Evolutionary conservation across 37 sponge, comb jelly and placozoan species (phyloP).

Genomic region (Diacarnus erythraeanus): DNA sequence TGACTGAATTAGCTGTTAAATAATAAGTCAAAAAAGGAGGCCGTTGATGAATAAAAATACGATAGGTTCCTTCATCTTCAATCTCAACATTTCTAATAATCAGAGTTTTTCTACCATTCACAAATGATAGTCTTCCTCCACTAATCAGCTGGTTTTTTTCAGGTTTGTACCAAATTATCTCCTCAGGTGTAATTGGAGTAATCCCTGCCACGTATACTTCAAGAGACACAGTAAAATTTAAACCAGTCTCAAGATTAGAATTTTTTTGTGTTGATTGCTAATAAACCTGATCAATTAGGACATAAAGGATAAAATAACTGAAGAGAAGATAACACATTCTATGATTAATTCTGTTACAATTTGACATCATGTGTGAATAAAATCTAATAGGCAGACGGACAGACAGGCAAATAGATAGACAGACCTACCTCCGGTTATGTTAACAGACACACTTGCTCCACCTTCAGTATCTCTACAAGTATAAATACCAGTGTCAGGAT

Average conservation of each 20-base stretch:
- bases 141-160: not conserved
- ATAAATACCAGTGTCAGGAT: constrained; percentile 16
- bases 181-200: not conserved
- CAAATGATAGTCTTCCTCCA: not conserved
- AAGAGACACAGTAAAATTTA: not conserved
- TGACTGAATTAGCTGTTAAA: no score
- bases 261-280: not conserved
- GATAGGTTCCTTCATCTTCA: constrained; percentile 17
- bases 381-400: no score
- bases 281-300: not conserved
- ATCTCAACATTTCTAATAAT: constrained; percentile 9
- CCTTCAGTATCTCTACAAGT: constrained; percentile 10
- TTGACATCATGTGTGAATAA: no score
- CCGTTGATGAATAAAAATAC: not conserved
- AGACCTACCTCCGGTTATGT: constrained; percentile 21
- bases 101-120: not conserved
- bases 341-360: no score
- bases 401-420: no score
- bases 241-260: not conserved
- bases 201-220: not conserved
- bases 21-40: no score
- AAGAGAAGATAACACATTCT: no score
- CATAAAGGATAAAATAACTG: no score
- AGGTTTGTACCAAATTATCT: constrained; percentile 7
- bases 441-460: not conserved